Evolutionary conservation across 2,888 invertebrate species (phyloP).

Genomic region (Eledona agricola): DNA sequence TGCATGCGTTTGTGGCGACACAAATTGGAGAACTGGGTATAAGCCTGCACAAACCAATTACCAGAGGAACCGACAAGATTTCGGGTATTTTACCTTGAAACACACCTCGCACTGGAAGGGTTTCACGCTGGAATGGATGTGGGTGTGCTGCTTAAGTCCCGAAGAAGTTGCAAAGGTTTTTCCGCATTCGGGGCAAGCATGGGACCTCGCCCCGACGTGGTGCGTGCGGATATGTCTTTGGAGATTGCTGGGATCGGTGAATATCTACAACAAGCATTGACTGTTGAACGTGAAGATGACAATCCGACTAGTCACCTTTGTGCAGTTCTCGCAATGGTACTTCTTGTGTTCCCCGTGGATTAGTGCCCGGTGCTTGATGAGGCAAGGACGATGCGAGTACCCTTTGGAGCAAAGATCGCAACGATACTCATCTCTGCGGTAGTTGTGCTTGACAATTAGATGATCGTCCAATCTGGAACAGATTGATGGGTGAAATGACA

Average conservation of each 20-base stretch:
- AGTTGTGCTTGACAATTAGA: conserved; percentile 79
- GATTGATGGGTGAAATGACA: conserved; percentile 14
- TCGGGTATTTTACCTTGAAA: conserved; percentile 81
- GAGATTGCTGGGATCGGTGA: conserved; percentile 95
- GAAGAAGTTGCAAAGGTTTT: conserved; percentile 98
- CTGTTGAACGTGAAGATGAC: too few relatives aligned
- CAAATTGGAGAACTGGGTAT: conserved; percentile 99
- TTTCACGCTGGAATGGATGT: conserved; percentile 98
- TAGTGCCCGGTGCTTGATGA: conserved; percentile 83
- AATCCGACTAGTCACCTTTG: too few relatives aligned
- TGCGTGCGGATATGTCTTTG: conserved; percentile 96
- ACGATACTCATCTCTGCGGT: conserved; percentile 78
- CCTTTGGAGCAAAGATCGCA: conserved; percentile 87
- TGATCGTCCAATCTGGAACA: conserved; percentile 84
- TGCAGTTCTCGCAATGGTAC: conserved; percentile 86
- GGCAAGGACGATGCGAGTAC: conserved; percentile 82
- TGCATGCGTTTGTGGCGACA: conserved; percentile 99
- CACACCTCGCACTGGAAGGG: conserved; percentile 98
- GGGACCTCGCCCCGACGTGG: conserved; percentile 94
- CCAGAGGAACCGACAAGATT: too few relatives aligned
- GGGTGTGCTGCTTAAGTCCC: conserved; percentile 98
- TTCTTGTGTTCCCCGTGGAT: conserved; percentile 84
- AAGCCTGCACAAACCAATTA: conserved; percentile 71
- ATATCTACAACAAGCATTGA: conserved; percentile 71
- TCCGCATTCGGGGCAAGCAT: conserved; percentile 98